Conservation (phyloP, 2,888 invertebrate species). For the Drosophila mettleri region DNA sequence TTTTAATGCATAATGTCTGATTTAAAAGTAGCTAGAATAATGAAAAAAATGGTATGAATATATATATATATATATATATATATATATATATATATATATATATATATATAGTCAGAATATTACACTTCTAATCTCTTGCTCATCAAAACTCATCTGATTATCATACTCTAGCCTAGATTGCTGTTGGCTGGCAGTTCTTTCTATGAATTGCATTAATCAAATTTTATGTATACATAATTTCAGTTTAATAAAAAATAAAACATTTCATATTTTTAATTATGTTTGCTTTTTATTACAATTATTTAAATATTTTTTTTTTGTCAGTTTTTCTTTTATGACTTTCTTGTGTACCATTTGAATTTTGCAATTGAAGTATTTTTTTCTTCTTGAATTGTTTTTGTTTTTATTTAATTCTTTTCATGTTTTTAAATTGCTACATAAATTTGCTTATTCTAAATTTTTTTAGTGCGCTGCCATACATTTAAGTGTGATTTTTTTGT, state of each 20-base stretch:
- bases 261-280: slow-evolving; percentile 52
- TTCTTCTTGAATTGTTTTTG: slow-evolving; percentile 27
- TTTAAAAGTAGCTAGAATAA: no score
- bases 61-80: no score
- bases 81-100: no score
- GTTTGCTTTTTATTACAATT: slow-evolving; percentile 80
- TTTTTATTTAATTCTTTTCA: slow-evolving; percentile 34
- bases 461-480: slow-evolving; percentile 59
- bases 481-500: slow-evolving; percentile 14
- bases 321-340: slow-evolving; percentile 54
- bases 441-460: slow-evolving; percentile 69
- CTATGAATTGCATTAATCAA: no score
- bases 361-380: slow-evolving; percentile 65
- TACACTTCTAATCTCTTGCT: no score
- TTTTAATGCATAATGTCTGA: no score
- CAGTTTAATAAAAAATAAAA: slow-evolving; percentile 12
- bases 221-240: background rate
- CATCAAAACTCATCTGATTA: no score
- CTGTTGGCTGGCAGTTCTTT: no score
- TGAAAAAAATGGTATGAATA: no score
- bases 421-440: slow-evolving; percentile 69
- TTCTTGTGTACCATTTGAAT: slow-evolving; percentile 69
- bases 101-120: no score
- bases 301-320: slow-evolving; percentile 77
- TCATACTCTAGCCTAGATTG: no score